Conservation (phyloP, 2,888 invertebrate species). For the Idaea biselata region DNA sequence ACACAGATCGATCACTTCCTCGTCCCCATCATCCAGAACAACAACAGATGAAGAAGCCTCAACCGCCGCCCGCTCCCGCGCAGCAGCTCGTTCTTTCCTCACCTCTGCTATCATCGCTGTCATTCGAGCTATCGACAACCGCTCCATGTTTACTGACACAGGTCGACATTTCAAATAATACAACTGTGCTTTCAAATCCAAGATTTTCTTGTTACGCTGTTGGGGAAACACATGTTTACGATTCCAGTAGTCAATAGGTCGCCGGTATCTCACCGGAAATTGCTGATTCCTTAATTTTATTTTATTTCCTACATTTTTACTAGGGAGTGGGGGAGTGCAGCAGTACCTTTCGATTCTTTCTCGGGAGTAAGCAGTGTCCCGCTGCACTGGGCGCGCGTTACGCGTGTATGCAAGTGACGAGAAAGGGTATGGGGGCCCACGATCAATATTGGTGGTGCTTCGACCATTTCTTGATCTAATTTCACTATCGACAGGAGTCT, state of each 20-base stretch:
- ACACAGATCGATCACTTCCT: slow-evolving; percentile 84
- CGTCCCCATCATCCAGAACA: slow-evolving; percentile 38
- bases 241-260: slow-evolving; percentile 73
- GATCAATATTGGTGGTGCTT: slow-evolving; percentile 57
- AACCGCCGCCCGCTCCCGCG: slow-evolving; percentile 34
- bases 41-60: slow-evolving; percentile 10
- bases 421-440: slow-evolving; percentile 72
- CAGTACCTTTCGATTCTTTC: slow-evolving; percentile 72
- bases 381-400: slow-evolving; percentile 54
- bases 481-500: slow-evolving; percentile 35
- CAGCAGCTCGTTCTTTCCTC: slow-evolving; percentile 42
- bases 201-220: slow-evolving; percentile 65
- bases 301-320: slow-evolving; percentile 62
- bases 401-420: slow-evolving; percentile 71
- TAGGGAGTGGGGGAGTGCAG: slow-evolving; percentile 48
- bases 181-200: slow-evolving; percentile 72
- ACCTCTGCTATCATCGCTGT: slow-evolving; percentile 63
- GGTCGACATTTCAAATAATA: slow-evolving; percentile 75
- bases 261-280: slow-evolving; percentile 65
- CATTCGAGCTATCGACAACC: slow-evolving; percentile 65
- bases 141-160: slow-evolving; percentile 65
- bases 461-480: slow-evolving; percentile 54
- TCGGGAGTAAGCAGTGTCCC: slow-evolving; percentile 58
- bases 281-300: slow-evolving; percentile 61
- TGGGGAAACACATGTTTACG: slow-evolving; percentile 64